A percentile compares a stretch with the other conserved stretches of the same genome.
Evolutionary conservation across 2,113 vertebrate genomes (phyloP).

Genomic region (Carlito syrichta): DNA sequence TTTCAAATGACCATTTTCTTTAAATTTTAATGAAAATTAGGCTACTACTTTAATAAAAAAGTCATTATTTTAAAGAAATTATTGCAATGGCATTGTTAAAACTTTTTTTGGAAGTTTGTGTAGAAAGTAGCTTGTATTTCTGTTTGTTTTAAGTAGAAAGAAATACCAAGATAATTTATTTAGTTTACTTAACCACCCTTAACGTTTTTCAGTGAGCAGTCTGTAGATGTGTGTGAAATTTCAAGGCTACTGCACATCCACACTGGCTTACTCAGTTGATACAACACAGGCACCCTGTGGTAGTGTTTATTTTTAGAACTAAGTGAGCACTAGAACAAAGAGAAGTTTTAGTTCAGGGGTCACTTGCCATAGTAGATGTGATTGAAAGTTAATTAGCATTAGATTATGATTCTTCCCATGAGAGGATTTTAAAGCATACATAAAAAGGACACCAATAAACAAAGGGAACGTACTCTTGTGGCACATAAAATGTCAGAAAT

Average conservation of each 20-base stretch:
- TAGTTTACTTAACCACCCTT: background rate
- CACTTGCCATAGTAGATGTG: background rate
- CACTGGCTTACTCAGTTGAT: background rate
- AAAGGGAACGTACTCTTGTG: background rate
- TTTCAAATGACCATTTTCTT: slow-evolving; percentile 26
- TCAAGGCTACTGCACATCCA: background rate
- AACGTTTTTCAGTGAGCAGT: background rate
- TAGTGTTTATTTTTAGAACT: slow-evolving; percentile 17
- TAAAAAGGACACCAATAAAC: background rate
- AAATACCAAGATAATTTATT: background rate
- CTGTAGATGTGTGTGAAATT: background rate
- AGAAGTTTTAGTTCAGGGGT: background rate
- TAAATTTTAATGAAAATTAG: slow-evolving; percentile 25
- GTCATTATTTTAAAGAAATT: slow-evolving; percentile 17
- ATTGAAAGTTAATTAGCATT: slow-evolving; percentile 13
- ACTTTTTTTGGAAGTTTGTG: background rate
- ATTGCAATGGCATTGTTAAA: background rate
- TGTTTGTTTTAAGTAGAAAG: background rate
- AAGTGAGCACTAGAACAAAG: background rate
- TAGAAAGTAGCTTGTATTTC: background rate
- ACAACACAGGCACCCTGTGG: background rate
- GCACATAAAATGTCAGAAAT: background rate
- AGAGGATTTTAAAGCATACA: background rate
- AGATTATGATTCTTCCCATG: slow-evolving; percentile 6
- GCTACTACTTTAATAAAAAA: background rate